A percentile compares a stretch with the other conserved stretches of the same genome.
phyloP scores from a whole-genome alignment of 1,140 invertebrate species.

The Diorhabda sublineata region DNA sequence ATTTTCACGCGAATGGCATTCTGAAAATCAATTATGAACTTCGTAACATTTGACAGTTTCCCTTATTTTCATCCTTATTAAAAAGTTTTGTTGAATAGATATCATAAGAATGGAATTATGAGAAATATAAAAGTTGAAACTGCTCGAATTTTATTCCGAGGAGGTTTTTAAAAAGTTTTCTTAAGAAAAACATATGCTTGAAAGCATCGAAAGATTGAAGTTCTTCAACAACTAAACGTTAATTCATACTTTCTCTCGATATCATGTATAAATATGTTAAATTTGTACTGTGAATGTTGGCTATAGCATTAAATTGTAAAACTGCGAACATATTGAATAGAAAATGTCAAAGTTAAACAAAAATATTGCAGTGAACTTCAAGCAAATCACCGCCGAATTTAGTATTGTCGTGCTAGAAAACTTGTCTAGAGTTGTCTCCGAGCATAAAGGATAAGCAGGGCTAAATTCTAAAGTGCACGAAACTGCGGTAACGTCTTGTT shows the following conservation, averaged over 20 bases:
- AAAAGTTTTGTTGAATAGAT: slow-evolving; percentile 11
- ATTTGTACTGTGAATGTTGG: too few species aligned
- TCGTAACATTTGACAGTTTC: slow-evolving; percentile 17
- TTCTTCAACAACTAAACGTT: too few species aligned
- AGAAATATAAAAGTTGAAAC: slow-evolving; percentile 12
- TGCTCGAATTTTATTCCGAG: slow-evolving; percentile 3
- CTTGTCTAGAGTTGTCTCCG: background rate
- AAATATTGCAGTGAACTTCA: background rate
- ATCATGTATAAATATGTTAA: too few species aligned
- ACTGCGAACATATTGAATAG: too few species aligned
- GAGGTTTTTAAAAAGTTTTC: background rate
- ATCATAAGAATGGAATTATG: slow-evolving; percentile 17
- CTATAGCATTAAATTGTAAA: too few species aligned
- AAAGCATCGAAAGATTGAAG: too few species aligned
- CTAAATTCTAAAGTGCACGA: background rate
- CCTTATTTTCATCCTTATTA: slow-evolving; percentile 19
- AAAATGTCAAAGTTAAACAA: too few species aligned
- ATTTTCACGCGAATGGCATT: slow-evolving; percentile 12
- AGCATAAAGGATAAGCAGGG: background rate
- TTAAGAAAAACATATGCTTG: too few species aligned
- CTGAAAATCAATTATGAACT: slow-evolving; percentile 17
- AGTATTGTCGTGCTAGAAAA: background rate
- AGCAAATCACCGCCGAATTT: background rate
- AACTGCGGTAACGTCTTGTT: background rate
- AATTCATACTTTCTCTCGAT: too few species aligned